Base-by-base conservation (phyloP, 2,113 vertebrate species). In the Lophura nycthemera region DNA sequence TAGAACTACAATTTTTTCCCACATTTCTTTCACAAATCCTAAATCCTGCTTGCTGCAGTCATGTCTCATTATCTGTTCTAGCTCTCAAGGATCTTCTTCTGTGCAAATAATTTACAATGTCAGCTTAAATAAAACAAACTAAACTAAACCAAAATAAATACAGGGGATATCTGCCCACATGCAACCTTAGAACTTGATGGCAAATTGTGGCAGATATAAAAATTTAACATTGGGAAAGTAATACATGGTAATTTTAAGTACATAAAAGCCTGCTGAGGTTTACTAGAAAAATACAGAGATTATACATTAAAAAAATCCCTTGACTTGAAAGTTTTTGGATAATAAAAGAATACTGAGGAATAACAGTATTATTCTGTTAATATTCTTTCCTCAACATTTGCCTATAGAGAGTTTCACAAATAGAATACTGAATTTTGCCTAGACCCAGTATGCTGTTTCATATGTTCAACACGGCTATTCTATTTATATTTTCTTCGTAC, bases 81-180 rank as follows among this genome's bases (percentile, higher is more conserved):
- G 5, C 7, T 84, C 77, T 25, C 29, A 61, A 10, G 4, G 8
- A 70, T 4, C 5, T 42, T 81, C 81, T 30, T 63, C 3, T 50
- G 4, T 15, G 29, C 52, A 10, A 59, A 20, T 48, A 66, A 38
- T 34, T 87, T 36, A 48, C 6, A 66, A 48, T 27, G 4, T 14
- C 16, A 93, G 19, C 3, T 27, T 81, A 64, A 27, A 63, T 27
- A 63, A 63, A 64, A 64, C 48, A 63, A 73, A 66, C 1, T 15
- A 69, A 90, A 61, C 1, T 4, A 42, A 88, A 34, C 2, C 15
- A 79, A 63, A 5, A 2, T 8, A 15, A 21, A 27, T 24, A 17
- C 2, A 6, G 1, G 1, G 24, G 1, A 40, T 16, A 21, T 29
- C n/a, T 89, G 1, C 38, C 81, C 36, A 70, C 27, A 56, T 11